Evolutionary conservation across 2,888 invertebrate species (phyloP).

Genomic region (Sturmia bella): DNA sequence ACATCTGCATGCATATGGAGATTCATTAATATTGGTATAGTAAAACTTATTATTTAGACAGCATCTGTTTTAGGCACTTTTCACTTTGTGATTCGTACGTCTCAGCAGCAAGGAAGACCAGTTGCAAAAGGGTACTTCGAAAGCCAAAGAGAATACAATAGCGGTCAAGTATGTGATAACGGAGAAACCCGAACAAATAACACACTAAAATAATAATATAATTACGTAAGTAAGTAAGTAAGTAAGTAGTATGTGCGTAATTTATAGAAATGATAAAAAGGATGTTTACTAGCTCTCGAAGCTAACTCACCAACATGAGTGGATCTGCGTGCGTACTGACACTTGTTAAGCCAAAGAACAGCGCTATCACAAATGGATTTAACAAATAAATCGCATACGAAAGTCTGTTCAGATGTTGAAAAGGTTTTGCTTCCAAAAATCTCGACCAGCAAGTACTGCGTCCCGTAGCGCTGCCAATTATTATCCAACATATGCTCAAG

Average conservation of each 20-base stretch:
- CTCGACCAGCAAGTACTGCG: constrained; percentile 82
- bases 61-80: constrained; percentile 56
- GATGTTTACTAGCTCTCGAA: background rate
- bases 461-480: constrained; percentile 83
- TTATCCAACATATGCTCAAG: constrained; percentile 83
- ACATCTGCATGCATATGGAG: no score
- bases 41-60: constrained; percentile 1
- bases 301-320: constrained; percentile 79
- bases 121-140: constrained; percentile 80
- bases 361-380: constrained; percentile 84
- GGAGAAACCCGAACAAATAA: constrained; percentile 78
- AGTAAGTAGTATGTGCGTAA: background rate
- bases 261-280: background rate
- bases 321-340: constrained; percentile 81
- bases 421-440: constrained; percentile 79
- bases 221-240: no score
- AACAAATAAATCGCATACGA: constrained; percentile 84
- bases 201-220: constrained; percentile 77
- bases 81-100: constrained; percentile 53
- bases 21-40: no score
- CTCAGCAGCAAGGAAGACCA: constrained; percentile 76
- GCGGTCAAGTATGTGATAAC: constrained; percentile 79
- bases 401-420: constrained; percentile 83
- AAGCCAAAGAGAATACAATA: constrained; percentile 79
- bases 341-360: constrained; percentile 81